Percentiles rank a stretch among this genome's conserved stretches.
Conservation (phyloP, 2,888 invertebrate species). For the Glaucopsyche alexis region DNA sequence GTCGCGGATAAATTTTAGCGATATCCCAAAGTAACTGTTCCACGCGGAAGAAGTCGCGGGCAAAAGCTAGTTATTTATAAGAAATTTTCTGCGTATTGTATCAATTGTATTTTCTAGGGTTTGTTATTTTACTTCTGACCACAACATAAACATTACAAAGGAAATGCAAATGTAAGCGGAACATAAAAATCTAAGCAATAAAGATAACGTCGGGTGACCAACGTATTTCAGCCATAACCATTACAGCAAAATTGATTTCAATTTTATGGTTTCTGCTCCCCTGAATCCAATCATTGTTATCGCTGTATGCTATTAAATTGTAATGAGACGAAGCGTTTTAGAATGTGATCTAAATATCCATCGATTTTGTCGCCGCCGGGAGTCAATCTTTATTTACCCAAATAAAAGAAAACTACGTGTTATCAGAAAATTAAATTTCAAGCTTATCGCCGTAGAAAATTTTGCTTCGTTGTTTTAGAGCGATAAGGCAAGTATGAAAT, state of each 20-base stretch:
- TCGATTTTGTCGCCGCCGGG: conserved; percentile 37
- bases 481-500: not conserved
- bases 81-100: too few relatives aligned
- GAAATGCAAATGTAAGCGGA: conserved; percentile 35
- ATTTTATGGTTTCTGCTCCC: conserved; percentile 78
- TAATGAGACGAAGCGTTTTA: conserved; percentile 67
- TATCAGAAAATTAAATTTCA: not conserved
- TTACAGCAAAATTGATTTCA: conserved; percentile 78
- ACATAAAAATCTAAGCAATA: conserved; percentile 44
- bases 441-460: not conserved
- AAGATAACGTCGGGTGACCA: conserved; percentile 59
- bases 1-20: too few relatives aligned
- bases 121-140: not conserved
- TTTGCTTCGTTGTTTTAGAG: not conserved
- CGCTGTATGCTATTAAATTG: conserved; percentile 73
- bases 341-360: conserved; percentile 51
- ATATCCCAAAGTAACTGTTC: too few relatives aligned
- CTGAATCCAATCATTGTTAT: conserved; percentile 79
- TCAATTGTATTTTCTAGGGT: too few relatives aligned
- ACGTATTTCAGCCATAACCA: conserved; percentile 74
- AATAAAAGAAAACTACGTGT: conserved; percentile 33
- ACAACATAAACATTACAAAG: not conserved
- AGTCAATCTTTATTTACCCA: conserved; percentile 34
- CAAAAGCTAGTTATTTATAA: too few relatives aligned
- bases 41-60: too few relatives aligned